A percentile compares a stretch with the other conserved stretches of the same genome.
phyloP scores from a whole-genome alignment of 2,113 vertebrate genomes.

The Cacatua alba region DNA sequence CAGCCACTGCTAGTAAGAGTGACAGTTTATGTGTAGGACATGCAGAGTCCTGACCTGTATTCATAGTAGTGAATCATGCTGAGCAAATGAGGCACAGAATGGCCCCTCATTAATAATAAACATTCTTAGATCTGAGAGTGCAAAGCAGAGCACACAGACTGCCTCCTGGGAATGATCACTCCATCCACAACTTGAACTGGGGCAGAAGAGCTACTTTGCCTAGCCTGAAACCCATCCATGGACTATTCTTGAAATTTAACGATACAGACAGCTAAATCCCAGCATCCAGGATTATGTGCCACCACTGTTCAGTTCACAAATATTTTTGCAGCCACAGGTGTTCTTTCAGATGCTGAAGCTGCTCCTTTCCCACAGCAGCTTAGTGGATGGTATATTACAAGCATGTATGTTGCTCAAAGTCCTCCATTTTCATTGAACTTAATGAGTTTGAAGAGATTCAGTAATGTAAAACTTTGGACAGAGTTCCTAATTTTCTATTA shows the following conservation, averaged over 20 bases:
- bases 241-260: background rate
- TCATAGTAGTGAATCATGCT: background rate
- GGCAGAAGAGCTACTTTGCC: background rate
- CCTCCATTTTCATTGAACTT: background rate
- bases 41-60: background rate
- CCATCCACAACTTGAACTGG: background rate
- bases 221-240: background rate
- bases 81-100: background rate
- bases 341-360: background rate
- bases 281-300: background rate
- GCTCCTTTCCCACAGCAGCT: background rate
- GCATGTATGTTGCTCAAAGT: background rate
- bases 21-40: background rate
- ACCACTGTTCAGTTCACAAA: background rate
- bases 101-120: background rate
- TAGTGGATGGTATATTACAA: background rate
- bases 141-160: accelerated
- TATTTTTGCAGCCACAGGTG: background rate
- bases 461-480: background rate
- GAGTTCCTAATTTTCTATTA: background rate
- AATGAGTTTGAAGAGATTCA: background rate
- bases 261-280: background rate
- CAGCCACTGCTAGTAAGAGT: background rate
- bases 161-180: background rate
- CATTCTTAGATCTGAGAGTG: background rate